Percentiles rank a stretch among this genome's conserved stretches.
phyloP scores from a whole-genome alignment of 1,140 invertebrate genomes.

The Acromyrmex charruanus region DNA sequence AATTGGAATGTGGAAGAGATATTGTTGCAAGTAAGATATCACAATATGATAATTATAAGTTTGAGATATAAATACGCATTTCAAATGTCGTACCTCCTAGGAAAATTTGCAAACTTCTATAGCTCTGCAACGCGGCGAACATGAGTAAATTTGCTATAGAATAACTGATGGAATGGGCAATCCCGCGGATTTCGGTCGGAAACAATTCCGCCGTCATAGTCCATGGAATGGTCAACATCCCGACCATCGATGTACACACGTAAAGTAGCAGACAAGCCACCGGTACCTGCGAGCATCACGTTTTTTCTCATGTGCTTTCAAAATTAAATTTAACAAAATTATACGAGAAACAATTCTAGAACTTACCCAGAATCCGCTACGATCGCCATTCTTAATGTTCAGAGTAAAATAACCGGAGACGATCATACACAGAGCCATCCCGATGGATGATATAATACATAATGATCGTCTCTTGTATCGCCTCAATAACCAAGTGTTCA shows the following conservation, averaged over 20 bases:
- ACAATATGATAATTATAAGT: conserved; percentile 1
- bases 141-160: conserved; percentile 87
- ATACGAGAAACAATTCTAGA: not conserved
- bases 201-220: conserved; percentile 89
- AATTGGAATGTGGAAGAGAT: not conserved
- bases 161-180: conserved; percentile 87
- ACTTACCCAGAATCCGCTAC: conserved; percentile 75
- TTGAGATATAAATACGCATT: not conserved
- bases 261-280: conserved; percentile 86
- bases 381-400: conserved; percentile 82
- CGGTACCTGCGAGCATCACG: conserved; percentile 75
- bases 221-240: conserved; percentile 88
- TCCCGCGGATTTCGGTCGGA: conserved; percentile 88
- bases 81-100: conserved; percentile 83
- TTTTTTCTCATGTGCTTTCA: not conserved
- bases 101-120: conserved; percentile 82
- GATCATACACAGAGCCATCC: conserved; percentile 87
- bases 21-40: not conserved
- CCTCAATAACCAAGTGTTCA: conserved; percentile 87
- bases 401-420: conserved; percentile 87
- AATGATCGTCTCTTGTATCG: conserved; percentile 86
- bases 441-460: conserved; percentile 86
- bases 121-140: conserved; percentile 87
- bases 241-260: conserved; percentile 88
- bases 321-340: not conserved